Conservation (phyloP, 1,140 invertebrate genomes). For the Diorhabda carinulata region DNA sequence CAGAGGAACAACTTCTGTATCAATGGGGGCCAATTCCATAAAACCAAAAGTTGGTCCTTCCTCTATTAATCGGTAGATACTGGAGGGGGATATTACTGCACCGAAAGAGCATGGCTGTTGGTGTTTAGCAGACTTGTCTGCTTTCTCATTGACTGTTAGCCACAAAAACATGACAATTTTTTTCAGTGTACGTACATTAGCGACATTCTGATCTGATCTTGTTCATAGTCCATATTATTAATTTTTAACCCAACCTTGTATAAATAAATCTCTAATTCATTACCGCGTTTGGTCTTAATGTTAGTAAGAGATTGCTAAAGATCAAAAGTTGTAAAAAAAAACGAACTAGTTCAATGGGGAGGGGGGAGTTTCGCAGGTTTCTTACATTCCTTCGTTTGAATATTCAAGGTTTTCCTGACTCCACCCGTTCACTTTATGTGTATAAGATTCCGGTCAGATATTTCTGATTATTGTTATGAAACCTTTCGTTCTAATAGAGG, state of each 20-base stretch:
- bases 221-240: no score
- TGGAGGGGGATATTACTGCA: no score
- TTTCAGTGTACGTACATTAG: no score
- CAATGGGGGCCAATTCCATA: no score
- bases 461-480: conserved; percentile 1
- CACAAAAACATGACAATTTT: no score
- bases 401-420: conserved; percentile 29
- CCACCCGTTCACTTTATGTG: conserved; percentile 20
- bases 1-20: no score
- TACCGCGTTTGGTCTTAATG: background rate
- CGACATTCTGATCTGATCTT: no score
- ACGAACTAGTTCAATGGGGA: conserved; percentile 13
- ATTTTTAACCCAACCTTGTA: background rate
- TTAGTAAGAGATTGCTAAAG: conserved; percentile 6
- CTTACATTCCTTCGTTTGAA: conserved; percentile 15
- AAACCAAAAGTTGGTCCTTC: no score
- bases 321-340: conserved; percentile 11
- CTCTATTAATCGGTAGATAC: no score
- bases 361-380: conserved; percentile 16
- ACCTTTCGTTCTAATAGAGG: conserved; percentile 11
- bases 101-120: no score
- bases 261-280: background rate
- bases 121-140: no score
- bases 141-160: no score
- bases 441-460: background rate